Conservation (phyloP, 2,797 vertebrate genomes). For the Platalea minor region DNA sequence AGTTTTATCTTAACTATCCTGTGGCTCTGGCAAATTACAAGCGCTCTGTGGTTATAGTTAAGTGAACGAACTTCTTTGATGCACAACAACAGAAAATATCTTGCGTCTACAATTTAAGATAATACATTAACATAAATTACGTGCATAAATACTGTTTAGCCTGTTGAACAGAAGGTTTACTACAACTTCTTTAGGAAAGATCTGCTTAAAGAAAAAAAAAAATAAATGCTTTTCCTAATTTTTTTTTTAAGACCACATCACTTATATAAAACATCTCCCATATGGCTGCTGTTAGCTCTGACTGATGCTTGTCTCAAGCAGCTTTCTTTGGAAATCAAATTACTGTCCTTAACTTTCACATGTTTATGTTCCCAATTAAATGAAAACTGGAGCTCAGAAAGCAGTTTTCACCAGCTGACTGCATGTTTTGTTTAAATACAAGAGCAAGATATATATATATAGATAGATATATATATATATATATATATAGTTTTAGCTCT, state of each 20-base stretch:
- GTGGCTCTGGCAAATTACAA: slow-evolving; percentile 8
- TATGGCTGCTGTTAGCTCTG: slow-evolving; percentile 56
- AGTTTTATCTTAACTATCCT: slow-evolving; percentile 27
- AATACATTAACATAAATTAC: slow-evolving; percentile 27
- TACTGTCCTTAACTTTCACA: slow-evolving; percentile 56
- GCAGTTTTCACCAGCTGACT: slow-evolving; percentile 36
- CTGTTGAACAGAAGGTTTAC: slow-evolving; percentile 22
- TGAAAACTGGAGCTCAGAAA: slow-evolving; percentile 46
- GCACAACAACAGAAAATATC: background rate
- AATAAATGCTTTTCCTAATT: background rate
- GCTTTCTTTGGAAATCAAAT: slow-evolving; percentile 65
- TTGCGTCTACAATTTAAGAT: background rate
- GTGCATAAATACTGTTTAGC: background rate
- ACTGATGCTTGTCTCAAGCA: slow-evolving; percentile 27
- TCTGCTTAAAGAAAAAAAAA: background rate
- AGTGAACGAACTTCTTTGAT: background rate
- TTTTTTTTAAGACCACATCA: slow-evolving; percentile 24
- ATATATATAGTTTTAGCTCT: background rate
- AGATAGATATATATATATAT: background rate
- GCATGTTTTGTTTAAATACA: slow-evolving; percentile 35
- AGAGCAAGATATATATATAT: background rate
- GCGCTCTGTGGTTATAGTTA: background rate
- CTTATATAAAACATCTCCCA: background rate
- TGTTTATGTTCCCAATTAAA: slow-evolving; percentile 63
- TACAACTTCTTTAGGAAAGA: background rate